These are phyloP conservation scores for Palaemon carinicauda DNA, from an alignment of 1,140 invertebrate species.

Conservation along the genomic window DNA sequence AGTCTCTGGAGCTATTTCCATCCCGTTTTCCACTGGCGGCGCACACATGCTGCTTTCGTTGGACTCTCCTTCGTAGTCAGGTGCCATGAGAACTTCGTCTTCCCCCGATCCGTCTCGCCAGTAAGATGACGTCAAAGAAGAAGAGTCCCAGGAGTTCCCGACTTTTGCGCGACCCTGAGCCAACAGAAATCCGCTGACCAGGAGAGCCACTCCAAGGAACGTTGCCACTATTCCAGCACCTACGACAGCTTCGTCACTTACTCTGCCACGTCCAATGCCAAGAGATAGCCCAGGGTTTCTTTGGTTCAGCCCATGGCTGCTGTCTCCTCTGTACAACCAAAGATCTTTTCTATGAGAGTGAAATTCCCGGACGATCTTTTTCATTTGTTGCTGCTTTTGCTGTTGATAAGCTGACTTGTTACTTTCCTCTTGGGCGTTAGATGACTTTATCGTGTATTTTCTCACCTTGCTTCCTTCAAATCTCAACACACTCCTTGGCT, in stretches of 20 bases:
- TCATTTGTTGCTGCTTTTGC: no score
- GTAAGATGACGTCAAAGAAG: constrained; percentile 12
- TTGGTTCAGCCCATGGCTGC: constrained; percentile 4
- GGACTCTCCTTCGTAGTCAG: neutral
- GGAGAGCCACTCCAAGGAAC: constrained; percentile 34
- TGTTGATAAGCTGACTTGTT: no score
- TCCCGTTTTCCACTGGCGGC: neutral
- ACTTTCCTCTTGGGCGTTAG: neutral
- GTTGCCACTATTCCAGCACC: constrained; percentile 47
- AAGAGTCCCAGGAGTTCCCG: neutral
- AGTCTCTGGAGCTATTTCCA: constrained; percentile 34
- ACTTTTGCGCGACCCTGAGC: constrained; percentile 25
- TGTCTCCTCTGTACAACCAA: constrained; percentile 37
- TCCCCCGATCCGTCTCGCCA: constrained; percentile 29
- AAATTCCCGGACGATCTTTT: no score
- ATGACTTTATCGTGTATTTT: neutral
- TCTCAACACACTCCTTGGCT: no score
- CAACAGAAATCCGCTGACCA: constrained; percentile 37
- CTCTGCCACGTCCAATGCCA: constrained; percentile 2
- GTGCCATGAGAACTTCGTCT: constrained; percentile 17
- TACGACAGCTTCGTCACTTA: constrained; percentile 34
- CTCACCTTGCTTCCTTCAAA: neutral
- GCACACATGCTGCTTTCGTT: neutral
- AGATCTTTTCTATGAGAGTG: constrained; percentile 16
- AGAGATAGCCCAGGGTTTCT: constrained; percentile 6